Conservation (phyloP, 2,888 invertebrate species). For the Nemotelus nigrinus region DNA sequence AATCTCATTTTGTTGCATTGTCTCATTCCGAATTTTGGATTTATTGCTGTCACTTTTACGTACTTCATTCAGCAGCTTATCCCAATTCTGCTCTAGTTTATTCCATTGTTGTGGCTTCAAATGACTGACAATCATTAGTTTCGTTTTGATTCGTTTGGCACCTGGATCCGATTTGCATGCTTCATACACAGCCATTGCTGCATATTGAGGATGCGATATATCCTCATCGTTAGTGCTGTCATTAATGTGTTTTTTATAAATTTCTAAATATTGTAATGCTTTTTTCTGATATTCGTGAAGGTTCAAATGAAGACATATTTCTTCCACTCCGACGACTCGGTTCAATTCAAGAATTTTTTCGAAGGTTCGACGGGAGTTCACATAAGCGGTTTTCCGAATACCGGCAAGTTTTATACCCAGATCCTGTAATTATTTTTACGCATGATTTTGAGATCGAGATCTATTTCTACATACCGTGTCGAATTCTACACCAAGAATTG, state of each 20-base stretch:
- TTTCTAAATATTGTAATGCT: constrained; percentile 68
- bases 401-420: constrained; percentile 70
- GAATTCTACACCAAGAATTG: constrained; percentile 66
- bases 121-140: constrained; percentile 69
- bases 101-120: constrained; percentile 71
- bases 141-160: constrained; percentile 69
- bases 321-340: constrained; percentile 67
- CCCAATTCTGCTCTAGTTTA: constrained; percentile 70
- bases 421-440: constrained; percentile 64
- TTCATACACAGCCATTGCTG: constrained; percentile 72
- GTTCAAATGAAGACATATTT: constrained; percentile 70
- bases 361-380: constrained; percentile 68
- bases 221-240: constrained; percentile 68
- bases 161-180: constrained; percentile 71
- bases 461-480: constrained; percentile 65
- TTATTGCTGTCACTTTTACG: not conserved
- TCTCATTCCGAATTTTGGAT: not conserved
- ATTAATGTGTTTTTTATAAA: constrained; percentile 64
- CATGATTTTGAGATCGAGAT: not conserved
- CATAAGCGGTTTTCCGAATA: constrained; percentile 68
- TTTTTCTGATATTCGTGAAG: constrained; percentile 65
- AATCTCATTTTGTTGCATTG: no score
- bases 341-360: constrained; percentile 72
- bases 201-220: constrained; percentile 72
- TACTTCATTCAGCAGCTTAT: constrained; percentile 59